phyloP scores from a whole-genome alignment of 2,113 vertebrate genomes.

The Myotis davidii region DNA sequence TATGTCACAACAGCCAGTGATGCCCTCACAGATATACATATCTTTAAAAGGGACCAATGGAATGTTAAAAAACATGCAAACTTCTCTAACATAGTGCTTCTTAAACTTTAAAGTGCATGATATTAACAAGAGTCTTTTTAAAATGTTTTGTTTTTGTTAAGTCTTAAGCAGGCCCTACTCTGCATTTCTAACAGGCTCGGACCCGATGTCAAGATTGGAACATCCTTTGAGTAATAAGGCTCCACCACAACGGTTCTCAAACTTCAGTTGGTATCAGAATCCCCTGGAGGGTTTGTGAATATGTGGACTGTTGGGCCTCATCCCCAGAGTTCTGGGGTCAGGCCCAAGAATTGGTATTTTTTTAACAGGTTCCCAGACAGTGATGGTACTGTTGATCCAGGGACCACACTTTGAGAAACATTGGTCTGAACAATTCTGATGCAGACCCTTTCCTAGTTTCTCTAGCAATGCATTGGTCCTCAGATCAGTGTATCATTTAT shows the following conservation, averaged over 20 bases:
- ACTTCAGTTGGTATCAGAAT: neutral
- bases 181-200: neutral
- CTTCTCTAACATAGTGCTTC: neutral
- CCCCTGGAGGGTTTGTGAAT: neutral
- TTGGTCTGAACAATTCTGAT: neutral
- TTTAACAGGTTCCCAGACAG: neutral
- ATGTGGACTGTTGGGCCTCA: neutral
- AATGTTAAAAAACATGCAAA: neutral
- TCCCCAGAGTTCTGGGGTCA: neutral
- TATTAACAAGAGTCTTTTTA: neutral
- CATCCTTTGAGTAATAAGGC: neutral
- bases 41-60: neutral
- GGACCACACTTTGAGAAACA: neutral
- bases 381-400: neutral
- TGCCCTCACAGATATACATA: neutral
- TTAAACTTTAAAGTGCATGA: neutral
- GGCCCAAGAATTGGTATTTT: neutral
- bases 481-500: neutral
- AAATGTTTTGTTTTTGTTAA: neutral
- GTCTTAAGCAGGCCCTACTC: neutral
- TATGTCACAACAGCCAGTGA: neutral
- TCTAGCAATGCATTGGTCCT: neutral
- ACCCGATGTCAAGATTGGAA: neutral
- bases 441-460: neutral
- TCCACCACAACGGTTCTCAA: neutral